phyloP scores from a whole-genome alignment of 1,140 invertebrate species.

The Drosophila lacertosa region DNA sequence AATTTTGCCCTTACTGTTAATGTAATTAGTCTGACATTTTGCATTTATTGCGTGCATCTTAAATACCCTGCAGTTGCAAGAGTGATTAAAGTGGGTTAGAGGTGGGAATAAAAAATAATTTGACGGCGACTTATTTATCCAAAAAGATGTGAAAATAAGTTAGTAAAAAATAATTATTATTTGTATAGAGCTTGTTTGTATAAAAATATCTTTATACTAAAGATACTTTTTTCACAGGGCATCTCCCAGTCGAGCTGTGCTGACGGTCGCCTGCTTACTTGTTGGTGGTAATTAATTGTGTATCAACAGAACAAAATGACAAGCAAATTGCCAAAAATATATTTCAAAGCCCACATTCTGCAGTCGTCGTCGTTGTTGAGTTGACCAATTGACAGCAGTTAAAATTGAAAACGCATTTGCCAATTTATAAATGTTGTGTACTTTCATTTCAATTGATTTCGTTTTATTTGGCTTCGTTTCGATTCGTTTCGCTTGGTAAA shows the following conservation, averaged over 20 bases:
- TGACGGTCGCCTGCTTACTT: not conserved
- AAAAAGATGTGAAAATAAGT: too few species aligned
- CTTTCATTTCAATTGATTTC: conserved; percentile 25
- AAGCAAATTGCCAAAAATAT: conserved; percentile 30
- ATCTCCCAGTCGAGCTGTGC: not conserved
- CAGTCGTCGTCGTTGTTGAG: too few species aligned
- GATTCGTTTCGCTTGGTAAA: conserved; percentile 3
- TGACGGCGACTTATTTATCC: too few species aligned
- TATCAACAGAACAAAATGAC: conserved; percentile 19
- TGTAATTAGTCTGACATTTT: conserved; percentile 51
- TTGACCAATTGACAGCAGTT: conserved; percentile 17
- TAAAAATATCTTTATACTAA: too few species aligned
- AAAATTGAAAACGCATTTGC: conserved; percentile 35
- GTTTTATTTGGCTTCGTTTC: conserved; percentile 18
- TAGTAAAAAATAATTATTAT: too few species aligned
- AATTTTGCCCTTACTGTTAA: conserved; percentile 44
- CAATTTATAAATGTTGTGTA: conserved; percentile 41
- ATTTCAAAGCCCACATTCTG: conserved; percentile 5
- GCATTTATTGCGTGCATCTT: conserved; percentile 19
- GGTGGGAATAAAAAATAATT: too few species aligned
- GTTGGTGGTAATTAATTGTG: conserved; percentile 45
- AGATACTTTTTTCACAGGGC: not conserved
- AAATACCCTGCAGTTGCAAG: not conserved
- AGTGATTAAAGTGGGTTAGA: not conserved
- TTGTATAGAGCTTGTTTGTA: too few species aligned